Evolutionary conservation across 2,113 vertebrate species (phyloP).

Genomic region (Beaufortia kweichowensis): DNA sequence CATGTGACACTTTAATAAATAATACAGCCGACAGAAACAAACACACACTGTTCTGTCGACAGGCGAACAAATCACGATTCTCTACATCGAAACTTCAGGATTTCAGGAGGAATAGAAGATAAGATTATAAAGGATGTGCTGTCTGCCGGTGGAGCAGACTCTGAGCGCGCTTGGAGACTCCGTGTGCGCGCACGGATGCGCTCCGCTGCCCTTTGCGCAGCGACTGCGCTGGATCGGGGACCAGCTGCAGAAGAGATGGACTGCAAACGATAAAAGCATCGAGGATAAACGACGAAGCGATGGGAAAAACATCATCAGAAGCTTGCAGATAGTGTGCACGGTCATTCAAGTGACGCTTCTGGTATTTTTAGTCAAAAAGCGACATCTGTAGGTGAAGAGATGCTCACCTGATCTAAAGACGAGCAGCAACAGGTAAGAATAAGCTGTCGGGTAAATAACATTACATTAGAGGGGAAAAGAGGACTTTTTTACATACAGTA

Average conservation of each 20-base stretch:
- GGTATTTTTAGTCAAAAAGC: conserved; percentile 73
- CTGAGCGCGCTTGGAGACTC: conserved; percentile 66
- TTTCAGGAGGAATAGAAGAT: not conserved
- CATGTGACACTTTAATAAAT: conserved; percentile 83
- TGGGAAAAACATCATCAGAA: conserved; percentile 54
- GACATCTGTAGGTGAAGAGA: conserved; percentile 72
- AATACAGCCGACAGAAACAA: conserved; percentile 71
- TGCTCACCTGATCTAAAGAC: conserved; percentile 50
- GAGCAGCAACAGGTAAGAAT: conserved; percentile 74
- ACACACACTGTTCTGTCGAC: conserved; percentile 53
- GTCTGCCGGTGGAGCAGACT: conserved; percentile 69
- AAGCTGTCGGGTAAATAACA: not conserved
- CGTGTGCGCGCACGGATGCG: conserved; percentile 60
- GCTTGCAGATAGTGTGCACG: conserved; percentile 68
- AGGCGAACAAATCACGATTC: conserved; percentile 23
- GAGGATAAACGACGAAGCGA: conserved; percentile 20
- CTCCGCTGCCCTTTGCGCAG: conserved; percentile 71
- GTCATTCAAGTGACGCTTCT: conserved; percentile 73
- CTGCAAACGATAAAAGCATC: conserved; percentile 31
- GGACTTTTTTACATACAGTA: not conserved
- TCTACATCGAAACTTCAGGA: not conserved
- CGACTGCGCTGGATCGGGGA: conserved; percentile 82
- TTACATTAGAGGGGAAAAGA: not conserved
- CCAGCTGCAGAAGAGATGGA: conserved; percentile 72
- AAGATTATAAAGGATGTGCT: conserved; percentile 72